Base-by-base conservation (phyloP, 2,888 invertebrate genomes). In the Tiliacea aurago region DNA sequence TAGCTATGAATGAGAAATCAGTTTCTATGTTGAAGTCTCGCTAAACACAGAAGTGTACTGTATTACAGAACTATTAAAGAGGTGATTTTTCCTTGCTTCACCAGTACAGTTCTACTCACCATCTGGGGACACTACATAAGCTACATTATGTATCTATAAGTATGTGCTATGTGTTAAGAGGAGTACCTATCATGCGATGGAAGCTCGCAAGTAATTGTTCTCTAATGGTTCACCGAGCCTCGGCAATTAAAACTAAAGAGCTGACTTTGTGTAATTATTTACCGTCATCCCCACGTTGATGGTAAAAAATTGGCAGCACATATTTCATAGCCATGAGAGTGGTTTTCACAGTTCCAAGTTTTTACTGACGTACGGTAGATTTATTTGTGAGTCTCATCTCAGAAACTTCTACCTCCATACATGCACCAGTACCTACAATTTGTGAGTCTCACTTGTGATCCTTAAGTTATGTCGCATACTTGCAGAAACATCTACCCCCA, bases 181-280 rank as follows among this genome's bases (percentile, higher is more conserved):
- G 63, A 64, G 81, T 81, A n/a, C n/a, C n/a, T n/a, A 82, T 84
- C 86, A 87, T 84, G 83, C 86, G 86, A 82, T 83, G 84, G 81
- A 81, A 85, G 78, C 83, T 79, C 74, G 79, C 83, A 65, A 62
- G 43, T 78, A 67, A 73, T 78, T 73, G 78, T 72, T 82, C 55
- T 69, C 23, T 83, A 80, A 77, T 77, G 69, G 83, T 69, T n/a
- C 47, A 64, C 68, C 7, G 47, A 41, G 47, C 49, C 41, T 33
- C 23, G 45, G 67, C 15, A 43, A 68, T 59, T 82, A 59, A 23
- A 51, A 23, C 41, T 77, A 82, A 71, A 69, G 56, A 76, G 45
- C 55, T 43, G 15, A 61, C 6, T 81, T 76, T 61, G 47, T 76
- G 47, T 28, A 58, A 68, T 47, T 76, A 37, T 43, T 47, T 53